Conservation (phyloP, 2,797 vertebrate genomes). For the Psittacula echo region DNA sequence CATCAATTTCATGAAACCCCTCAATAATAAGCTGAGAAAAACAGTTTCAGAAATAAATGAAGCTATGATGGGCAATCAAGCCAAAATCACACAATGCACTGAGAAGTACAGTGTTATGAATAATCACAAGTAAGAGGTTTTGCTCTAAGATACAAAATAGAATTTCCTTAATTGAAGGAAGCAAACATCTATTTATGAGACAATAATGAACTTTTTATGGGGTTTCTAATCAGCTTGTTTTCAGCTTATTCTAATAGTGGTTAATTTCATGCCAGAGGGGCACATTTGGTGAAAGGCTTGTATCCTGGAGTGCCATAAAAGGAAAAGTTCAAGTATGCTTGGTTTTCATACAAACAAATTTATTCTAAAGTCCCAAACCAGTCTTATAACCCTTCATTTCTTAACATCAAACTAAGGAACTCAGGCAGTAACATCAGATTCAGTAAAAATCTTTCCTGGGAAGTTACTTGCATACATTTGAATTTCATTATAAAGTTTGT, state of each 20-base stretch:
- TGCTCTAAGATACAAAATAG: not conserved
- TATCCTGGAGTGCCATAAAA: not conserved
- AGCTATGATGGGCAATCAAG: not conserved
- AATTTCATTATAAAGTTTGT: not conserved
- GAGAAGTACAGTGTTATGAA: not conserved
- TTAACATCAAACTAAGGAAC: not conserved
- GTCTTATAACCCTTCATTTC: not conserved
- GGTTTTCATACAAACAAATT: not conserved
- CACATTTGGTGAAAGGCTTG: not conserved
- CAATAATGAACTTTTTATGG: constrained; percentile 23
- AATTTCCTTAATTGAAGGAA: constrained; percentile 20
- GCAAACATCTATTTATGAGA: constrained; percentile 15
- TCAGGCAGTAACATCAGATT: not conserved
- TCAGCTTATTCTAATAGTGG: not conserved
- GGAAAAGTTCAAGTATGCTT: not conserved
- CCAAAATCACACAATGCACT: not conserved
- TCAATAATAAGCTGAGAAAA: not conserved
- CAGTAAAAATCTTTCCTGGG: not conserved
- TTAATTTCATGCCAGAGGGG: not conserved
- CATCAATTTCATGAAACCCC: not conserved
- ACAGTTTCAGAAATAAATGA: not conserved
- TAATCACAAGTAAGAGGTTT: not conserved
- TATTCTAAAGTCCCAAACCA: not conserved
- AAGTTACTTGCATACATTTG: not conserved
- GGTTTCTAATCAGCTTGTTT: constrained; percentile 11